phyloP scores from a whole-genome alignment of 2,113 vertebrate species.

The Nanorana parkeri region DNA sequence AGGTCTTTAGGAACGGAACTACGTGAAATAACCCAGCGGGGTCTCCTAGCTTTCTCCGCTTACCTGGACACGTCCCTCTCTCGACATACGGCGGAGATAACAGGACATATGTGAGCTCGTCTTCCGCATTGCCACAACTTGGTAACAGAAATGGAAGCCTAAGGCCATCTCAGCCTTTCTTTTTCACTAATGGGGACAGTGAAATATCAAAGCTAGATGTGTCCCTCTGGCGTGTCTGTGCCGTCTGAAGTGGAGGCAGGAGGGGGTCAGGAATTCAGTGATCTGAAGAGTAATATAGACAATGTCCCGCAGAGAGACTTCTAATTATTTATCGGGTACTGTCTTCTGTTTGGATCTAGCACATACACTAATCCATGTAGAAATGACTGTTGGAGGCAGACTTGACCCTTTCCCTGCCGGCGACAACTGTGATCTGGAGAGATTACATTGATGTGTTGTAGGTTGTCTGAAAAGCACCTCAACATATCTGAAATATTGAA shows the following conservation, averaged over 20 bases:
- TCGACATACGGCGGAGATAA: slow-evolving; percentile 1
- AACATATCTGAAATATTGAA: too few relatives aligned
- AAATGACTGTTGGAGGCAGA: too few relatives aligned
- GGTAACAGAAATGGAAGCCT: not conserved
- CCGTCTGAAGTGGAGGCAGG: slow-evolving; percentile 48
- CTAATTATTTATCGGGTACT: not conserved
- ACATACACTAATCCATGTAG: not conserved
- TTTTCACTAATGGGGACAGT: slow-evolving; percentile 9
- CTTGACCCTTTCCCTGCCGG: too few relatives aligned
- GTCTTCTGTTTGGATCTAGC: not conserved
- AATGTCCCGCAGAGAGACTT: not conserved
- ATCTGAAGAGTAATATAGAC: not conserved
- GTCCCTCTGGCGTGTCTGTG: not conserved
- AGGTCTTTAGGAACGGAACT: too few relatives aligned
- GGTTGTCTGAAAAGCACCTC: too few relatives aligned
- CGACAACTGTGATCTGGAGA: too few relatives aligned
- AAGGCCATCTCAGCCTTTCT: not conserved
- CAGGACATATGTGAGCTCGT: not conserved
- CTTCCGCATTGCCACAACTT: not conserved
- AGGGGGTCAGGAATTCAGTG: slow-evolving; percentile 32
- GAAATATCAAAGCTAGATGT: not conserved
- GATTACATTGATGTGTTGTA: too few relatives aligned
- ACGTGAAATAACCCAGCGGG: too few relatives aligned
- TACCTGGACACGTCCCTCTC: not conserved
- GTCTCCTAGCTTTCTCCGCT: too few relatives aligned